These are phyloP conservation scores for Psammodynastes pulverulentus DNA, from an alignment of 2,113 vertebrate genomes.

Conservation along the genomic window DNA sequence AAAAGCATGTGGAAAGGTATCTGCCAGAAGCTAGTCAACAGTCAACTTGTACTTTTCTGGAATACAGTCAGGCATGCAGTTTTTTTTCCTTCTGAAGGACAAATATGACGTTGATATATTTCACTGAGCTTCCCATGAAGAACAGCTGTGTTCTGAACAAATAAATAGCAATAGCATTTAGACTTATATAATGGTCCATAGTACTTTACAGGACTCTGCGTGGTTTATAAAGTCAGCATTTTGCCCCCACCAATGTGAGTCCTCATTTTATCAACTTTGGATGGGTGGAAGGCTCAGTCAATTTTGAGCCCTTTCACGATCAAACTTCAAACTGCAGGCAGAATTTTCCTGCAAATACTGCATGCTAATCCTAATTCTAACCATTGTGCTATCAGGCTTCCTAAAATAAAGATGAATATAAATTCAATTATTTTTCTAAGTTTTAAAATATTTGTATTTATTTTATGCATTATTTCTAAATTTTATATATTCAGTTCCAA, in stretches of 20 bases:
- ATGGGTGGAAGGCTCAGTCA: neutral
- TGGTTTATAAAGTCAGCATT: neutral
- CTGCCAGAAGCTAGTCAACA: neutral
- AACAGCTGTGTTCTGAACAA: neutral
- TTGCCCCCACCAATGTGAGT: neutral
- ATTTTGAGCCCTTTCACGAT: neutral
- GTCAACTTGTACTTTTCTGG: fast-evolving
- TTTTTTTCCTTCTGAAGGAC: neutral
- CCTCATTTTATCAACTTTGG: neutral
- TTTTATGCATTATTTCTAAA: neutral
- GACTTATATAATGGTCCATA: neutral
- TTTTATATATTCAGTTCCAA: neutral
- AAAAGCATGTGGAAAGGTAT: neutral
- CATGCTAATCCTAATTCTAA: too few relatives aligned
- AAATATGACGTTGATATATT: neutral
- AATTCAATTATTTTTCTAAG: neutral
- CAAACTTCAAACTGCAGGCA: neutral
- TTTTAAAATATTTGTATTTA: neutral
- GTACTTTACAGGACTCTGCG: neutral
- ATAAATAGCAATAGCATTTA: neutral
- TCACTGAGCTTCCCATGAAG: neutral
- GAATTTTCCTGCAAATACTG: neutral
- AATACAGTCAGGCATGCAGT: neutral
- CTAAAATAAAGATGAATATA: neutral
- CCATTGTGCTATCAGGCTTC: neutral